Evolutionary conservation across 2,797 vertebrate species (phyloP).

Genomic region (Pangasius larnaudii): DNA sequence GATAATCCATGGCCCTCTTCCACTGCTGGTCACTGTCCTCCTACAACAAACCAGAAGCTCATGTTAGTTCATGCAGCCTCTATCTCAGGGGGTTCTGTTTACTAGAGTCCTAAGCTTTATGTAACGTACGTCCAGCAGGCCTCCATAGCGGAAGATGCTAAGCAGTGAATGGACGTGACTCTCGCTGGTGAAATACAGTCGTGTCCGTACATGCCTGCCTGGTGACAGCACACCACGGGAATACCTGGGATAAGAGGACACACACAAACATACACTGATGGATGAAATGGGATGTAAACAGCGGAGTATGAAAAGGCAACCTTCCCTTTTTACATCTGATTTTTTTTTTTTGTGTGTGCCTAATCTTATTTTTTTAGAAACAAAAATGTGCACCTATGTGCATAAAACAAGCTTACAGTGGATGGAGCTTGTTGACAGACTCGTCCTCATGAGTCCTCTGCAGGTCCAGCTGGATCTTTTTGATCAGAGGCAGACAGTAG

Average conservation of each 20-base stretch:
- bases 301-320: background rate
- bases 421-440: conserved; percentile 97
- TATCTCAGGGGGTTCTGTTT: background rate
- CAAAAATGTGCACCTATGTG: background rate
- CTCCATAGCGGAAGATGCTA: conserved; percentile 94
- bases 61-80: background rate
- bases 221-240: conserved; percentile 95
- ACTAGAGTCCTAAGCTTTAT: background rate
- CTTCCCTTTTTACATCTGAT: background rate
- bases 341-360: background rate
- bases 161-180: conserved; percentile 97
- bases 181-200: conserved; percentile 97
- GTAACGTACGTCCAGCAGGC: conserved; percentile 89
- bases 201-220: conserved; percentile 92
- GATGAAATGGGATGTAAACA: background rate
- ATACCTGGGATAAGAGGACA: conserved; percentile 77
- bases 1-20: conserved; percentile 97
- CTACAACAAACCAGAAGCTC: conserved; percentile 67
- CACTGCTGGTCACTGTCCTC: conserved; percentile 96
- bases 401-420: conserved; percentile 81
- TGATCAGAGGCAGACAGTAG: conserved; percentile 94
- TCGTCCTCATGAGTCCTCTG: conserved; percentile 98
- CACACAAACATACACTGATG: background rate
- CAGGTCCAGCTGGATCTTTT: conserved; percentile 94
- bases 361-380: background rate